Evolutionary conservation across 2,888 invertebrate genomes (phyloP).

Genomic region (Ptilodon capucinus): DNA sequence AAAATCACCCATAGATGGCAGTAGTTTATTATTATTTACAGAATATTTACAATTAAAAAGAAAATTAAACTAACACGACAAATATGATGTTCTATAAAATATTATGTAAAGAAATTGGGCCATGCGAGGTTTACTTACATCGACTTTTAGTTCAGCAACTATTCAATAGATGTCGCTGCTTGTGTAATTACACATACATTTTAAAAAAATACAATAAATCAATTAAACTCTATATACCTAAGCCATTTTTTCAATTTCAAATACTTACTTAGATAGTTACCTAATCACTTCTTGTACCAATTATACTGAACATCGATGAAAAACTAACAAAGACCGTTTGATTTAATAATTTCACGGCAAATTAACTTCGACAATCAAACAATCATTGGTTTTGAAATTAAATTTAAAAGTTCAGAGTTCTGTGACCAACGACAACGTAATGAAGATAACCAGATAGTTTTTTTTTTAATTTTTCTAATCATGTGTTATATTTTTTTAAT

Average conservation of each 20-base stretch:
- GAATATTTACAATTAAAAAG: no score
- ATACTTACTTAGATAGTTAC: background rate
- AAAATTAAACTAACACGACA: no score
- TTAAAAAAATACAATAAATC: background rate
- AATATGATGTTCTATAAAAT: no score
- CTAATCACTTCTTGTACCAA: conserved; percentile 16
- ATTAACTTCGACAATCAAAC: conserved; percentile 37
- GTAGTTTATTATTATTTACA: no score
- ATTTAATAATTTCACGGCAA: conserved; percentile 59
- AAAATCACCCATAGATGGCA: background rate
- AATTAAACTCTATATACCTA: background rate
- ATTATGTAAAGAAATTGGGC: no score
- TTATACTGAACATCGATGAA: conserved; percentile 21
- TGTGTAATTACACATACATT: background rate
- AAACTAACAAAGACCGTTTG: conserved; percentile 14
- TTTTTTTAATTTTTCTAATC: conserved; percentile 9
- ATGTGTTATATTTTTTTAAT: conserved; percentile 28
- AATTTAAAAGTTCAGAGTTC: conserved; percentile 6
- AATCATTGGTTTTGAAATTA: conserved; percentile 24
- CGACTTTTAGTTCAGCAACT: background rate
- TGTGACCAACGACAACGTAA: conserved; percentile 18
- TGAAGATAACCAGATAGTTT: conserved; percentile 17
- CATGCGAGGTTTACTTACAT: no score
- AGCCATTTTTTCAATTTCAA: background rate
- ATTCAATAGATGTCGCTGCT: background rate